These are phyloP conservation scores for Genyomyrus donnyi DNA, from an alignment of 2,113 vertebrate species.

Conservation along the genomic window DNA sequence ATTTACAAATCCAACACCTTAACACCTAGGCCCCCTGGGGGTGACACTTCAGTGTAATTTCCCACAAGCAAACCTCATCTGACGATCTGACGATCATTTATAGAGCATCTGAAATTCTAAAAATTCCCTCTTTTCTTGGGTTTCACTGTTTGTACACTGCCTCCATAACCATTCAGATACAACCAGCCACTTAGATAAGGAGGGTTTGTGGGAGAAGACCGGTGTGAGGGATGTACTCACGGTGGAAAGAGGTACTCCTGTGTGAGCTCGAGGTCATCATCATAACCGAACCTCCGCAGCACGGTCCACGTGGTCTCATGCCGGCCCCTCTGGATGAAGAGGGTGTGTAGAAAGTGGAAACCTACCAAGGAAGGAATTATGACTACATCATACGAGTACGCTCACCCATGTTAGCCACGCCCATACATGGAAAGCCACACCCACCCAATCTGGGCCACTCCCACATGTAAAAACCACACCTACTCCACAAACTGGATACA, in stretches of 20 bases:
- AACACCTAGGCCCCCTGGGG: background rate
- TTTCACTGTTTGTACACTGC: background rate
- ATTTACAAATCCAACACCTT: background rate
- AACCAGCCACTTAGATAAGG: background rate
- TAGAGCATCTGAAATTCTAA: background rate
- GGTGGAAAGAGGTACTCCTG: slow-evolving; percentile 91
- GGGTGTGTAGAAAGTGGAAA: slow-evolving; percentile 95
- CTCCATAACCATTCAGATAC: background rate
- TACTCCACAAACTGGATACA: background rate
- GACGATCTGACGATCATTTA: background rate
- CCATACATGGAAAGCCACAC: background rate
- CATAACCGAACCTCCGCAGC: slow-evolving; percentile 87
- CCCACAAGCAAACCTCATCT: background rate
- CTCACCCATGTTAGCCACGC: background rate
- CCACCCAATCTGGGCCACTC: background rate
- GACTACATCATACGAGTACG: background rate
- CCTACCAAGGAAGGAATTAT: slow-evolving; percentile 55
- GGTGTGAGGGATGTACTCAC: slow-evolving; percentile 55
- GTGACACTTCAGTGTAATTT: background rate
- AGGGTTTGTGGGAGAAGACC: background rate
- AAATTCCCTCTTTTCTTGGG: background rate
- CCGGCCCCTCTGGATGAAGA: slow-evolving; percentile 94
- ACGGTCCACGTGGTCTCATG: slow-evolving; percentile 98
- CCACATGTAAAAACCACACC: background rate
- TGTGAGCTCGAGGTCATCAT: slow-evolving; percentile 89